Evolutionary conservation across 2,888 invertebrate genomes (phyloP), one percentile per base, ranked within the genome.

Genomic region (Epirrita christyi): DNA sequence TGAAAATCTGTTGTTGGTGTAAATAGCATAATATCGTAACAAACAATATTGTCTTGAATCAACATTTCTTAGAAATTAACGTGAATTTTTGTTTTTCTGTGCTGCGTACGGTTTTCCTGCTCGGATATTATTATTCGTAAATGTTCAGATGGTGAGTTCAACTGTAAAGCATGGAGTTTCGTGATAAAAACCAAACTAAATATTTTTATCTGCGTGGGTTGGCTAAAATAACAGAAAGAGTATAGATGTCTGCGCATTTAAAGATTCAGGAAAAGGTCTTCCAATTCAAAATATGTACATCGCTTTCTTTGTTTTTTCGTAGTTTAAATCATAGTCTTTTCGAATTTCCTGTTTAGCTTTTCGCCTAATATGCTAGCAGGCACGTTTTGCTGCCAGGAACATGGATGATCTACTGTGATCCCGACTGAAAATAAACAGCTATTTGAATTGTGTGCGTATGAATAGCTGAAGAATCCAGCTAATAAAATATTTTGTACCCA

Each of bases 71-170:
- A 45, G 34, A 34, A 41, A 56, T 4, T 50, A 41, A 50, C 41
- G 59, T 66, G 67, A 15, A 6, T 37, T 70, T 75, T 63, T 78
- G 57, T 78, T 72, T 81, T 75, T 78, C 69, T 80, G 72, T 83
- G 81, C 78, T 80, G 81, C 83, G 65, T 71, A 71, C 74, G 73
- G 70, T 71, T 66, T 50, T 65, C 68, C 71, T 69, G 74, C 67
- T 72, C 75, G 80, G 67, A 78, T 73, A 70, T 70, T 70, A 73
- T 64, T 63, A 55, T 62, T 72, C 64, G 68, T 63, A 51, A 70
- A 56, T 58, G 27, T 61, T 71, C 72, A 87, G 86, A 86, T 86
- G 86, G 86, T 87, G 79, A 83, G 82, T 83, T 66, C 53, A 61
- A 59, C 13, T 34, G 59, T 59, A 58, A 60, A 44, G 76, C 78